Evolutionary conservation across 2,797 vertebrate species (phyloP).

Genomic region (Adelosebastes latens): DNA sequence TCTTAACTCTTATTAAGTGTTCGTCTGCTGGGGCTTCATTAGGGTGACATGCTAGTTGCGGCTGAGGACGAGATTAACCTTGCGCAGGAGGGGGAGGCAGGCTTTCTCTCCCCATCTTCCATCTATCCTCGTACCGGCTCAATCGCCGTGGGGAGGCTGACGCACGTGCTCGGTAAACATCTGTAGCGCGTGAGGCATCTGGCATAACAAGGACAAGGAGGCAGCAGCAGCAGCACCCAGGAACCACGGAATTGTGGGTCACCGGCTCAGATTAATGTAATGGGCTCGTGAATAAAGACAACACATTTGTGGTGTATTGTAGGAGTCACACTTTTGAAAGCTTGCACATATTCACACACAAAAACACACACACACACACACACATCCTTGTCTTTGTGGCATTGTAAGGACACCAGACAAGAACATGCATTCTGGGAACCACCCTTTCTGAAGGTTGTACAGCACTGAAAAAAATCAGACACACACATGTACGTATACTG

Average conservation of each 20-base stretch:
- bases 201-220: constrained; percentile 70
- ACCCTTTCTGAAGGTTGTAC: neutral
- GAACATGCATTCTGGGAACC: neutral
- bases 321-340: neutral
- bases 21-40: constrained; percentile 86
- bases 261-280: constrained; percentile 30
- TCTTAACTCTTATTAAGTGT: constrained; percentile 87
- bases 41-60: constrained; percentile 78
- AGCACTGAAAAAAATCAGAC: neutral
- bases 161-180: constrained; percentile 71
- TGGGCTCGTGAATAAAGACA: constrained; percentile 1
- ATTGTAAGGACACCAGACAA: neutral
- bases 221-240: constrained; percentile 6
- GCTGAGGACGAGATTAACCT: constrained; percentile 82
- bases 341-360: neutral
- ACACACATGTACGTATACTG: neutral
- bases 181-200: constrained; percentile 70
- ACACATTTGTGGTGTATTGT: neutral
- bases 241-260: constrained; percentile 41
- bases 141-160: constrained; percentile 54
- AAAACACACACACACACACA: neutral
- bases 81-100: constrained; percentile 59
- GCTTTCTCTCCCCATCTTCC: constrained; percentile 49
- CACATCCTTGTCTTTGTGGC: neutral
- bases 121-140: constrained; percentile 66